A percentile compares a stretch with the other conserved stretches of the same genome.
Conservation (phyloP, 2,888 invertebrate genomes). For the Petrolisthes cinctipes region DNA sequence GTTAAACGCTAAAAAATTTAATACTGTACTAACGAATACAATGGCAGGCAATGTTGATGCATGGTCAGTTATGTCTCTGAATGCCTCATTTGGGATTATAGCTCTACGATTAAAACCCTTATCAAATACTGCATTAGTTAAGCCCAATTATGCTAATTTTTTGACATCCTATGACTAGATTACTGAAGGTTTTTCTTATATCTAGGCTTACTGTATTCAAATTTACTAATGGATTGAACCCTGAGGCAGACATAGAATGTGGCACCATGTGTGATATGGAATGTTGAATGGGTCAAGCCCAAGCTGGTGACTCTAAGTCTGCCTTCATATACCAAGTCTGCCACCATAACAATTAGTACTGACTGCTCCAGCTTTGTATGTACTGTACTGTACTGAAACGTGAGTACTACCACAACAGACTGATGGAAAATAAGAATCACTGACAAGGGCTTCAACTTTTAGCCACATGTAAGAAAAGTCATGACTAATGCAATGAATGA, state of each 20-base stretch:
- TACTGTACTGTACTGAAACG: no score
- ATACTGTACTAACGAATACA: no score
- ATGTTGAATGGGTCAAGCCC: background rate
- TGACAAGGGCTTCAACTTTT: no score
- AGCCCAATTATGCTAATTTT: constrained; percentile 31
- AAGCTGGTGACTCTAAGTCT: background rate
- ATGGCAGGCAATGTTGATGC: no score
- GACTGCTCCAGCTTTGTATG: no score
- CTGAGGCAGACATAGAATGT: background rate
- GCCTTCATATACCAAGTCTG: background rate
- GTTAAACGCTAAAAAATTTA: no score
- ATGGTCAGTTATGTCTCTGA: no score
- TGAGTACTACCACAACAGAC: no score
- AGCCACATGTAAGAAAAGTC: no score
- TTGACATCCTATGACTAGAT: constrained; percentile 53
- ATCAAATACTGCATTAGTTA: background rate
- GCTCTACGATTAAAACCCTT: constrained; percentile 2
- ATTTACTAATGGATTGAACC: constrained; percentile 12
- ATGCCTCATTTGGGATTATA: background rate
- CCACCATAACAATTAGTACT: background rate
- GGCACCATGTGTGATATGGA: background rate
- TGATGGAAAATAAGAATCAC: no score
- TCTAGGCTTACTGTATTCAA: background rate
- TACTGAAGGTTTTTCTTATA: constrained; percentile 30
- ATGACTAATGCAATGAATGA: no score